These are phyloP conservation scores for Ridgeia piscesae DNA, from an alignment of 1,140 invertebrate genomes.

Conservation along the genomic window DNA sequence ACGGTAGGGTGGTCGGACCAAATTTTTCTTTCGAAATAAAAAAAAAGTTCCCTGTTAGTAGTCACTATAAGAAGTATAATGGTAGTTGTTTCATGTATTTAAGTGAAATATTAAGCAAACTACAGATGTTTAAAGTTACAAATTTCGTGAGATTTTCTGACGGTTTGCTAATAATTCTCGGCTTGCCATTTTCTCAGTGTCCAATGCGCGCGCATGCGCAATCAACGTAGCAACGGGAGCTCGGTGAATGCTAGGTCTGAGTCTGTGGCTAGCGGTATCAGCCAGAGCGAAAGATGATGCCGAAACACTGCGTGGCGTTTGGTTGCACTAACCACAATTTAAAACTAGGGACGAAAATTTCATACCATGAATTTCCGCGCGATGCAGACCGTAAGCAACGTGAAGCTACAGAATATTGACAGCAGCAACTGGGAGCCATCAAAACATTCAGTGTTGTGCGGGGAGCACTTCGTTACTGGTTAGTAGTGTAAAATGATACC, in stretches of 20 bases:
- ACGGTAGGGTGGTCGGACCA: too few species aligned
- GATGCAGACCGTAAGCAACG: background rate
- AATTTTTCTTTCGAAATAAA: too few species aligned
- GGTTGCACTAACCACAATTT: constrained; percentile 16
- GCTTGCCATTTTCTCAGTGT: constrained; percentile 2
- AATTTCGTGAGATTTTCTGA: too few species aligned
- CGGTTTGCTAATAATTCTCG: too few species aligned
- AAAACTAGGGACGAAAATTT: constrained; percentile 5
- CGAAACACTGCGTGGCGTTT: background rate
- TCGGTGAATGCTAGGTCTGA: constrained; percentile 11
- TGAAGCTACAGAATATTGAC: background rate
- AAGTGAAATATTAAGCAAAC: too few species aligned
- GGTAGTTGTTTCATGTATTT: too few species aligned
- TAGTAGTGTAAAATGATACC: background rate
- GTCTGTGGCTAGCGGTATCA: background rate
- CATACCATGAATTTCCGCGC: constrained; percentile 13
- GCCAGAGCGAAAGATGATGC: background rate
- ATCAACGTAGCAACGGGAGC: background rate
- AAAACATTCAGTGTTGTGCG: background rate
- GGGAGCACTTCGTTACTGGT: constrained; percentile 16
- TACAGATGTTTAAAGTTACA: too few species aligned
- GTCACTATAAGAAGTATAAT: too few species aligned
- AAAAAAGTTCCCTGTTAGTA: too few species aligned
- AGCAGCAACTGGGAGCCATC: background rate
- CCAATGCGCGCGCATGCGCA: constrained; percentile 7